Conservation (phyloP, 2,797 vertebrate species). For the Malurus leucopterus region DNA sequence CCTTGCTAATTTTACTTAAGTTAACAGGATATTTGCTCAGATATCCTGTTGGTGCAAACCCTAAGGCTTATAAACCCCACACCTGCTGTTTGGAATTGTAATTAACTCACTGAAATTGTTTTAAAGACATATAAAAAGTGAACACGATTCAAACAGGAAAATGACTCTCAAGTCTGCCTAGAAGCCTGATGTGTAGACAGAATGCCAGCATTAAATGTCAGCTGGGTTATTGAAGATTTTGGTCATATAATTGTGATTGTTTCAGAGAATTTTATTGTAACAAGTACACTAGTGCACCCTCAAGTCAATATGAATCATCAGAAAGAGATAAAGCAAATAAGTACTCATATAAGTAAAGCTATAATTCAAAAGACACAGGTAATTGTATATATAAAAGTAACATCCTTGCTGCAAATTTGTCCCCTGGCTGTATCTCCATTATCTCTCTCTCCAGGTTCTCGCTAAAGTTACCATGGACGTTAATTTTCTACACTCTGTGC, state of each 20-base stretch:
- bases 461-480: not conserved
- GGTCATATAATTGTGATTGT: slow-evolving; percentile 15
- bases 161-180: not conserved
- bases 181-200: not conserved
- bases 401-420: not conserved
- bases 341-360: not conserved
- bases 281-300: not conserved
- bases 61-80: not conserved
- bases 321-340: slow-evolving; percentile 25
- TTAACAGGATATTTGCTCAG: slow-evolving; percentile 1
- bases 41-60: not conserved
- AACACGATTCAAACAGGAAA: not conserved
- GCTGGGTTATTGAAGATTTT: slow-evolving; percentile 38
- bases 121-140: not conserved
- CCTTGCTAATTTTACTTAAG: not conserved
- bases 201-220: slow-evolving; percentile 41
- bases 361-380: slow-evolving; percentile 3
- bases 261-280: slow-evolving; percentile 48
- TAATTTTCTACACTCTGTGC: not conserved
- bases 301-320: slow-evolving; percentile 18
- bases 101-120: not conserved
- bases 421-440: not conserved
- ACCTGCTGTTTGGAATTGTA: not conserved
- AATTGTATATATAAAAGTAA: not conserved
- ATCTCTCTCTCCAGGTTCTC: not conserved